A percentile compares a stretch with the other conserved stretches of the same genome.
These are phyloP conservation scores for Empis stercorea DNA, from an alignment of 2,888 invertebrate genomes.

Conservation along the genomic window DNA sequence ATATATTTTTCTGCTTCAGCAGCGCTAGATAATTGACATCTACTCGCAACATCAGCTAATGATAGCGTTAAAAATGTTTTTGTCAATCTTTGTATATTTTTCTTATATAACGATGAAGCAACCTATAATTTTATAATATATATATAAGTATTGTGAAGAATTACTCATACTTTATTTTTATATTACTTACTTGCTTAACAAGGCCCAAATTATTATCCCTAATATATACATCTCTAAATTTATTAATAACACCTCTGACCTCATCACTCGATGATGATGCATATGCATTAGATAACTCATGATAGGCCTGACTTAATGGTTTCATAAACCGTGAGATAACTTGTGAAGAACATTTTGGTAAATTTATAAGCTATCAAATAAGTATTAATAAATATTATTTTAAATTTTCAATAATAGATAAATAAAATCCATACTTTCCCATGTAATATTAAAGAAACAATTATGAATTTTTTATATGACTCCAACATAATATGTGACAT, in stretches of 20 bases:
- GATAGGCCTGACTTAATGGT: constrained; percentile 74
- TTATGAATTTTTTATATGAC: constrained; percentile 90
- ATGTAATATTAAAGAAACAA: constrained; percentile 80
- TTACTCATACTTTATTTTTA: neutral
- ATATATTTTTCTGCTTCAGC: constrained; percentile 87
- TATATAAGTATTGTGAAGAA: neutral
- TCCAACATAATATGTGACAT: constrained; percentile 96
- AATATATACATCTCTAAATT: constrained; percentile 68
- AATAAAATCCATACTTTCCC: constrained; percentile 83
- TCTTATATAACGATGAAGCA: constrained; percentile 78
- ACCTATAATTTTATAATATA: constrained; percentile 43
- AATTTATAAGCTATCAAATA: constrained; percentile 46
- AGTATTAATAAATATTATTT: too few relatives aligned
- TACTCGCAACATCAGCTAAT: constrained; percentile 58
- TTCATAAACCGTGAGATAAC: constrained; percentile 76
- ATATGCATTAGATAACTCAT: constrained; percentile 77
- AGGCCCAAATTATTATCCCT: constrained; percentile 68
- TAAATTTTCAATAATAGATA: too few relatives aligned
- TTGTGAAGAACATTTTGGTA: constrained; percentile 88
- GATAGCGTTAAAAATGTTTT: constrained; percentile 59
- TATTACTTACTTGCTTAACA: constrained; percentile 50
- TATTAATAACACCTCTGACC: constrained; percentile 52
- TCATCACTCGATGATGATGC: constrained; percentile 58
- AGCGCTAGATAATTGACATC: constrained; percentile 75
- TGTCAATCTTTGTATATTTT: constrained; percentile 91